phyloP scores from a whole-genome alignment of 1,140 invertebrate genomes.

The Drosophila tristis region DNA sequence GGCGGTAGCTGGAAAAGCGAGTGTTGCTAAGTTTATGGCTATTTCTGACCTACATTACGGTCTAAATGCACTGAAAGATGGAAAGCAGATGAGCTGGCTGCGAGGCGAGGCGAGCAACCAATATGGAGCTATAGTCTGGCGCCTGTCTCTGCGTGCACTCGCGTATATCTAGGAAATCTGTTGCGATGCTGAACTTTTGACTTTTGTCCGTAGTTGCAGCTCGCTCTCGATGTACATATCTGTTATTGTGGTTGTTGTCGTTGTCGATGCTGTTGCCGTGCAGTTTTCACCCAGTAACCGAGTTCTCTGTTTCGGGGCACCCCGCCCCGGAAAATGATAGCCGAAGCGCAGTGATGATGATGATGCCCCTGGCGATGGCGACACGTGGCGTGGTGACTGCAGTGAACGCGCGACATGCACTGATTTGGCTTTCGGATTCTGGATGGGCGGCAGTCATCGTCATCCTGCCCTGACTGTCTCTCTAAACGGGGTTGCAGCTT shows the following conservation, averaged over 20 bases:
- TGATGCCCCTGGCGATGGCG: neutral
- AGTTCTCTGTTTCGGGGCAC: conserved; percentile 55
- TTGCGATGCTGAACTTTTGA: conserved; percentile 46
- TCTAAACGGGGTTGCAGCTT: conserved; percentile 39
- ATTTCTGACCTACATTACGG: conserved; percentile 72
- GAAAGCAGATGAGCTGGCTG: conserved; percentile 50
- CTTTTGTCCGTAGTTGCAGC: conserved; percentile 17
- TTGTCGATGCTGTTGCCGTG: conserved; percentile 45
- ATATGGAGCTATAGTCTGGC: conserved; percentile 13
- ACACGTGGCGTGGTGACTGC: conserved; percentile 58
- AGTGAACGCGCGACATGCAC: conserved; percentile 67
- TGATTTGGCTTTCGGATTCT: conserved; percentile 66
- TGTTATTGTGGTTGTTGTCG: conserved; percentile 45
- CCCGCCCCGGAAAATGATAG: conserved; percentile 52
- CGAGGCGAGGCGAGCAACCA: no score
- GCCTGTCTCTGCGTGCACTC: no score
- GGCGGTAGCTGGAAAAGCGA: conserved; percentile 16
- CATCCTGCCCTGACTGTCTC: conserved; percentile 24
- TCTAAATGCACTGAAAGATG: conserved; percentile 36
- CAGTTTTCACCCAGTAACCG: conserved; percentile 79
- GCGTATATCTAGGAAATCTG: conserved; percentile 20
- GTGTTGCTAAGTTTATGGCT: conserved; percentile 38
- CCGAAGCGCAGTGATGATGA: conserved; percentile 12
- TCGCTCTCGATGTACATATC: conserved; percentile 25
- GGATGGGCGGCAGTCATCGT: conserved; percentile 55